Evolutionary conservation across 2,888 invertebrate species (phyloP), one percentile per base, ranked within the genome.

Genomic region (Aphidius colemani): DNA sequence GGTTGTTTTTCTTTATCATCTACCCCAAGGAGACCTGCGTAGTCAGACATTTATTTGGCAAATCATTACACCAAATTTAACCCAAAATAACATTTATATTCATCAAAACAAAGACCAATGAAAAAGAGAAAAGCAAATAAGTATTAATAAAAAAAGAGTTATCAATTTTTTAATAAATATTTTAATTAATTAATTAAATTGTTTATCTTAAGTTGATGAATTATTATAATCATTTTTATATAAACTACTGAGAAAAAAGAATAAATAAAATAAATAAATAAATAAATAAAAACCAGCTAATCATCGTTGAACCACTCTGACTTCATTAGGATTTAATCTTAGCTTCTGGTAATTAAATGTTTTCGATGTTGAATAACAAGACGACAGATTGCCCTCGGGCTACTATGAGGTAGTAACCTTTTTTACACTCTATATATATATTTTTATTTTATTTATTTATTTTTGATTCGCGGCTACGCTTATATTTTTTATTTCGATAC

Each of bases 281-380:
- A 39, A 13, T 13, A 13, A 13, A 13, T 1, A 53, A 53, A 9
- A 53, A 10, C n/a, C 9, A 9, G 40, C 40, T 48, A 9, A 41
- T 11, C 41, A 13, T 10, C 11, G 44, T 49, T 58, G 30, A 48
- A 57, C 30, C 45, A 57, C 46, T 64, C 58, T 71, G 76, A 73
- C 75, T 78, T 79, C 80, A 80, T 80, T 79, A 78, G 78, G 72
- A 75, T 46, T 74, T 79, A 78, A 79, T 79, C 76, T 77, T 68
- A 66, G 64, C 61, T 53, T 62, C 58, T 67, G 71, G 76, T 78
- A 79, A 80, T 80, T 80, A 79, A 80, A 79, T 76, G 75, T 74
- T 79, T 76, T 70, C 75, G 72, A 74, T 77, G 76, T 75, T 75
- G 30, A 63, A 48, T 51, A 55, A 53, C n/a, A 58, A 11, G 59